Percentiles rank a stretch among this genome's conserved stretches.
Conservation (phyloP, 2,888 invertebrate species). For the Ennomos fuscantarius region DNA sequence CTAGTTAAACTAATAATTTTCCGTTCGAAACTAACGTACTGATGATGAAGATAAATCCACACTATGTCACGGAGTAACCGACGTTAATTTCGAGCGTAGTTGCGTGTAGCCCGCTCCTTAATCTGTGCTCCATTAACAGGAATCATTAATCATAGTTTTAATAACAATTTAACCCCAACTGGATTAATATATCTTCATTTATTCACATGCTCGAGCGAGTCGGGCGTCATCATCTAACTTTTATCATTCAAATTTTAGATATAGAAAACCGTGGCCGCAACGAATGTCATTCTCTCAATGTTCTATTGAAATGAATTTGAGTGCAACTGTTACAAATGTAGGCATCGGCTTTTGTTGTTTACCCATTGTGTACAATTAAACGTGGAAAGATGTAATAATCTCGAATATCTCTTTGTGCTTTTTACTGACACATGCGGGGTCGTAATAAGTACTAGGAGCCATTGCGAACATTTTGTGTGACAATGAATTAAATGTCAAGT, state of each 20-base stretch:
- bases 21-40: constrained; percentile 62
- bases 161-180: constrained; percentile 84
- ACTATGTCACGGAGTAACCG: constrained; percentile 71
- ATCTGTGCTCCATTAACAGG: constrained; percentile 79
- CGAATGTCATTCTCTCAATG: constrained; percentile 65
- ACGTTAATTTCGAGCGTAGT: constrained; percentile 72
- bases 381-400: constrained; percentile 82
- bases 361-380: constrained; percentile 83
- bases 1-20: constrained; percentile 31
- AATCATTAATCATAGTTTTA: constrained; percentile 84
- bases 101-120: constrained; percentile 78
- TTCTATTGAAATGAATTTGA: constrained; percentile 65
- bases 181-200: constrained; percentile 84
- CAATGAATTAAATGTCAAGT: constrained; percentile 79
- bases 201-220: constrained; percentile 62
- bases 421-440: constrained; percentile 80
- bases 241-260: constrained; percentile 79
- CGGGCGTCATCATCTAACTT: constrained; percentile 57
- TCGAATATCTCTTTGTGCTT: constrained; percentile 79
- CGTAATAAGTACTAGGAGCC: constrained; percentile 41
- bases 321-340: constrained; percentile 78
- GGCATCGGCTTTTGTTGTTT: constrained; percentile 74
- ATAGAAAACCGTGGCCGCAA: constrained; percentile 73
- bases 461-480: constrained; percentile 66
- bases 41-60: constrained; percentile 81